Base-by-base conservation (phyloP, 2,113 vertebrate genomes). In the Helogale parvula region DNA sequence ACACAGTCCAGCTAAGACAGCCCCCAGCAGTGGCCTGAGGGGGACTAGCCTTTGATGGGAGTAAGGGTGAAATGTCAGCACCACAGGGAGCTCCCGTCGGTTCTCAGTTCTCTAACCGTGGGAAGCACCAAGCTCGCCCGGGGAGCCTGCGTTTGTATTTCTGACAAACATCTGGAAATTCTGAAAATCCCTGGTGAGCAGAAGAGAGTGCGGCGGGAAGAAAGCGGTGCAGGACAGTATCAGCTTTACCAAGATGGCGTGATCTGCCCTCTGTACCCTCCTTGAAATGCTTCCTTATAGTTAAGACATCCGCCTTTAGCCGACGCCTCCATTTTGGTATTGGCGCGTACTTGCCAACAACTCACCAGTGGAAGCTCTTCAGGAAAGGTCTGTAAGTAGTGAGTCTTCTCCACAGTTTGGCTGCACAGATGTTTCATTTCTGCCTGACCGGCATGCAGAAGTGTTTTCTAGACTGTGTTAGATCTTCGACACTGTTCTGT, bases 371-470 rank as follows among this genome's bases (percentile, higher is more conserved):
- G 7, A 1, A 1, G 4, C 7, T 95, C 54, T 74, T 41, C 63
- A 3, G 0, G 41, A 35, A 72, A 15, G 2, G 6, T 31, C 81
- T 10, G 0, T 11, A 65, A 81, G 7, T 8, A 4, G 2, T 14
- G n/a, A 1, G 16, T 33, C 0, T 3, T 19, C 7, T 38, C 52
- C 38, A 13, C 3, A 0, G 0, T 3, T 29, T 25, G 52, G 6
- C 38, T 16, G 3, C 15, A 25, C 15, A 0, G 1, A 14, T 23
- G 8, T 8, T 74, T 33, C 45, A 2, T 27, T 79, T 83, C 29
- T 45, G 15, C 54, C 25, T 2, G 35, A 63, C 21, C 5, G 2
- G 54, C 0, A 13, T 0, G 0, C 27, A 13, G 52, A 35, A 15
- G 29, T 13, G 3, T 57, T 11, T 68, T 16, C 9, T 9, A 31